These are phyloP conservation scores for Diorhabda elongata DNA, from an alignment of 1,140 invertebrate species.

Conservation along the genomic window DNA sequence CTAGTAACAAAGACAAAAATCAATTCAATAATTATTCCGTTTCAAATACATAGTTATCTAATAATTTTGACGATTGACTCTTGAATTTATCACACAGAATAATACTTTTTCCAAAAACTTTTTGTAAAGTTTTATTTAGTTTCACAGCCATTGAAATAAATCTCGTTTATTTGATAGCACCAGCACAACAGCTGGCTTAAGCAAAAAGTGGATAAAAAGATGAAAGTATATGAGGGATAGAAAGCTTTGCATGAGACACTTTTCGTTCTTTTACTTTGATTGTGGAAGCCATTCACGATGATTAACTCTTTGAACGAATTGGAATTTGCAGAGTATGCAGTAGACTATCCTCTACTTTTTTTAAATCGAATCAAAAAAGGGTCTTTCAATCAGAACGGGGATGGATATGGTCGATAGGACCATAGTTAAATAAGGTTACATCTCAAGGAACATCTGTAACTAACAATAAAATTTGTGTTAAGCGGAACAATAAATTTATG, in stretches of 20 bases:
- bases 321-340: constrained; percentile 13
- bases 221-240: constrained; percentile 30
- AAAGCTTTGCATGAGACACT: constrained; percentile 21
- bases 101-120: too few species aligned
- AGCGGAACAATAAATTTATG: too few species aligned
- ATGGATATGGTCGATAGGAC: background rate
- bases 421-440: background rate
- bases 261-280: constrained; percentile 30
- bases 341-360: background rate
- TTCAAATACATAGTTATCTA: too few species aligned
- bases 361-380: constrained; percentile 20
- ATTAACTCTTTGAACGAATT: constrained; percentile 23
- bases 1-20: too few species aligned
- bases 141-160: too few species aligned
- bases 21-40: too few species aligned
- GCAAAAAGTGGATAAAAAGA: constrained; percentile 27
- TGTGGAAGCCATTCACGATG: constrained; percentile 28
- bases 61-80: too few species aligned
- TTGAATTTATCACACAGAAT: too few species aligned
- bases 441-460: background rate
- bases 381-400: constrained; percentile 6
- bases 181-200: constrained; percentile 12
- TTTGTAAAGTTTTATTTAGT: too few species aligned
- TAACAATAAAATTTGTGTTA: background rate
- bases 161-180: background rate